Evolutionary conservation across 2,888 invertebrate species (phyloP), one percentile per base, ranked within the genome.

Genomic region (Trachelus tabidus): DNA sequence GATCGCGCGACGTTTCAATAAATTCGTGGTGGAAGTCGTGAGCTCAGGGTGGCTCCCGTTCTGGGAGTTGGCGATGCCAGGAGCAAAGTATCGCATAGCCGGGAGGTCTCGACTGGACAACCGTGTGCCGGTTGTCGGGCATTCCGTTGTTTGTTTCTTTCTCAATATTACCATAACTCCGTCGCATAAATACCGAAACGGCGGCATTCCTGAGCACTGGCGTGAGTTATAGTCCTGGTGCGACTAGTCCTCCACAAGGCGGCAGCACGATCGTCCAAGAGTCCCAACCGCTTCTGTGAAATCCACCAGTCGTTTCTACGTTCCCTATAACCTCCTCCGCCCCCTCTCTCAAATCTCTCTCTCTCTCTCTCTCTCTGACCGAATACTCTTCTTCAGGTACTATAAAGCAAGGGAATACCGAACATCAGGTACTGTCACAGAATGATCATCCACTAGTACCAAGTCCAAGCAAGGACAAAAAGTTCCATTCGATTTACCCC

Each of bases 81-180:
- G 71, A 71, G 71, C 71, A 34, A 73, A 34, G 33, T 34, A 30
- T 35, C 74, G 74, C 37, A 74, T 12, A 30, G 71, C 71, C 71
- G 71, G 77, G 75, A 77, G 77, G 77, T 77, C 77, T 40, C 34
- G 40, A 37, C 74, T 15, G 74, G 33, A 33, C 31, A 71, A 30
- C 31, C 23, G 33, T 33, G 30, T 75, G 76, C 73, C 69, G 75
- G 69, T 79, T 40, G 75, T 69, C 73, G 69, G 76, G 68, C 79
- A 81, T 81, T 81, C 81, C 79, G 76, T 75, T 75, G 76, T 33
- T 75, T 81, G 76, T 76, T 81, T 79, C 40, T 79, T 81, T 76
- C 76, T 73, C 73, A 74, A 80, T 78, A 82, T 82, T 83, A 83
- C 81, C 83, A 81, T 83, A 83, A 82, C 81, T 81, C 76, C 75